A percentile compares a stretch with the other conserved stretches of the same genome.
Conservation (phyloP, 2,113 vertebrate genomes). For the Limnothrissa miodon region DNA sequence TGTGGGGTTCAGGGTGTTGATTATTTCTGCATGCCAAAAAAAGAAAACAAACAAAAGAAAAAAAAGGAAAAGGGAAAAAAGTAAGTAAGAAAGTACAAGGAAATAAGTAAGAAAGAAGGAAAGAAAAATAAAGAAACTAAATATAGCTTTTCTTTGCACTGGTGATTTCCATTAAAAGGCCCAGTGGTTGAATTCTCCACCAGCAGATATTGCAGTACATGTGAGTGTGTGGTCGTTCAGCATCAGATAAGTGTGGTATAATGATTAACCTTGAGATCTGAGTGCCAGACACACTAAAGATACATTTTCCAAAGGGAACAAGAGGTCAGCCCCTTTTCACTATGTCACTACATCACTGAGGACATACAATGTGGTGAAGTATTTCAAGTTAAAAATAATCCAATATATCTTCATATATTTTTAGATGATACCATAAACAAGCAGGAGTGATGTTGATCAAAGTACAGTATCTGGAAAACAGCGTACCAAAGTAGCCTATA, state of each 20-base stretch:
- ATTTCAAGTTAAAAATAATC: not conserved
- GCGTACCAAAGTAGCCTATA: not conserved
- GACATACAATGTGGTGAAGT: not conserved
- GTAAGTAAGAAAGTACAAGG: not conserved
- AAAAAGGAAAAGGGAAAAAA: not conserved
- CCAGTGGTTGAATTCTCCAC: not conserved
- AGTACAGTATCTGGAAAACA: not conserved
- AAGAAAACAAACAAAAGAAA: not conserved
- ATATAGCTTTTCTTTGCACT: not conserved
- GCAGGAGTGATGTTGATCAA: not conserved
- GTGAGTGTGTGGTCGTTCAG: not conserved
- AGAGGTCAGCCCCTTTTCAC: not conserved
- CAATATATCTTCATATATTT: not conserved
- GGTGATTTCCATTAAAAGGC: not conserved
- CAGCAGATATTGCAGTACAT: not conserved
- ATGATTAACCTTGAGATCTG: not conserved
- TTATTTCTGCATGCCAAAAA: not conserved
- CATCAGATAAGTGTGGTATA: not conserved
- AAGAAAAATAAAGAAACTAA: not conserved
- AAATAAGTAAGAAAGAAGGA: not conserved
- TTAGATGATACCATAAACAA: not conserved
- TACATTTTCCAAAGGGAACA: not conserved
- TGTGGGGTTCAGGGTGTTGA: slow-evolving; percentile 19
- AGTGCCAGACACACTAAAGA: not conserved
- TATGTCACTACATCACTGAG: not conserved